phyloP scores from a whole-genome alignment of 2,797 vertebrate species.

The Podarcis siculus region DNA sequence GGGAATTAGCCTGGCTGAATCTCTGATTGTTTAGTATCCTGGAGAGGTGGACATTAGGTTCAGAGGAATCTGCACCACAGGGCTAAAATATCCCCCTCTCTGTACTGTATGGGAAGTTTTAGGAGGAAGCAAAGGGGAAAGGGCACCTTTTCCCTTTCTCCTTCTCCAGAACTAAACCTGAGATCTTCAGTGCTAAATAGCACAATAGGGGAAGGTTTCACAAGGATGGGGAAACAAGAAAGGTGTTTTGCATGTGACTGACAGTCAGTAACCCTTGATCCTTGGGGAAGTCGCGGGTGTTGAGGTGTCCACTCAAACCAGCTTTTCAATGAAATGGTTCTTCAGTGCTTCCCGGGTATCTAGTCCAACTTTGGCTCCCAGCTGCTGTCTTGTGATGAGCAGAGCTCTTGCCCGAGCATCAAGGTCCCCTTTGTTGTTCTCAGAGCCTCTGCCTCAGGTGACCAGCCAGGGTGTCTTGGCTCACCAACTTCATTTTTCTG shows the following conservation, averaged over 20 bases:
- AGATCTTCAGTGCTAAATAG: not conserved
- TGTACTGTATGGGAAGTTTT: not conserved
- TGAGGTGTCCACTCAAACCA: not conserved
- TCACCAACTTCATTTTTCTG: conserved; percentile 43
- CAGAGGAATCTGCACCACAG: not conserved
- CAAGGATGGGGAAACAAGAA: not conserved
- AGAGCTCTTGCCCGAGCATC: not conserved
- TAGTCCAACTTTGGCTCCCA: not conserved
- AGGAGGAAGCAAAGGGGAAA: not conserved
- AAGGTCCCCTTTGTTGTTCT: conserved; percentile 62
- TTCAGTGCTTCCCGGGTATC: not conserved
- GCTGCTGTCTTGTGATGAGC: conserved; percentile 23
- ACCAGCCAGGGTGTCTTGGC: conserved; percentile 48
- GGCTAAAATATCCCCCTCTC: not conserved
- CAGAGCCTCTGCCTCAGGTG: conserved; percentile 20
- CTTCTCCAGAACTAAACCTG: not conserved
- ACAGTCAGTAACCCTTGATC: not conserved
- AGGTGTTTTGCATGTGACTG: not conserved
- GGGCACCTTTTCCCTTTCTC: not conserved
- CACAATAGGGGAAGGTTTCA: not conserved
- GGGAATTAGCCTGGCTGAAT: not conserved
- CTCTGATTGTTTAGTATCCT: not conserved
- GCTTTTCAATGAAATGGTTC: not conserved
- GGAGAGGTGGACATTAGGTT: not conserved
- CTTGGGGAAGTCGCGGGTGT: not conserved